Conservation (phyloP, 1,140 invertebrate genomes). For the Papilio polyxenes region DNA sequence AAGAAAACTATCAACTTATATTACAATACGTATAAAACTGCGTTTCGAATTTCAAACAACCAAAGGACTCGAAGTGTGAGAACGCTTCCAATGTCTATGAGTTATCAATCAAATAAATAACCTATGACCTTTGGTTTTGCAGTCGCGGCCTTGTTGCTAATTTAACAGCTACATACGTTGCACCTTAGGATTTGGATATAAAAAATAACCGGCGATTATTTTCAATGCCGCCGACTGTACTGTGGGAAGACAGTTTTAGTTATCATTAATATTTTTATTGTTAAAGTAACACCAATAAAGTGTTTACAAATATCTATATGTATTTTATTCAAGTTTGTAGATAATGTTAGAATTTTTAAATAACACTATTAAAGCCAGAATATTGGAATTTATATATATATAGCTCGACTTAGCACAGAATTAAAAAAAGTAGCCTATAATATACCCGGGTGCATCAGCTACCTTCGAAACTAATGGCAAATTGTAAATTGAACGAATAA, state of each 20-base stretch:
- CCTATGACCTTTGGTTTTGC: constrained; percentile 27
- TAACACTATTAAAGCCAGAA: too few relatives aligned
- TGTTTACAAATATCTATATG: not conserved
- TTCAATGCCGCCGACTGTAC: constrained; percentile 14
- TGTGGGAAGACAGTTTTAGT: constrained; percentile 10
- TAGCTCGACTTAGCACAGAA: too few relatives aligned
- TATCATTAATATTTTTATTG: constrained; percentile 13
- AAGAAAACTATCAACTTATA: not conserved
- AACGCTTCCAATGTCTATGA: not conserved
- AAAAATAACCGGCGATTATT: constrained; percentile 30
- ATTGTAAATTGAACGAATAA: too few relatives aligned
- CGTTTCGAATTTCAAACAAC: constrained; percentile 20
- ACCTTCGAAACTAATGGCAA: too few relatives aligned
- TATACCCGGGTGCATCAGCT: too few relatives aligned
- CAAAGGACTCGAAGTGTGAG: constrained; percentile 26
- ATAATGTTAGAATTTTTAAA: too few relatives aligned
- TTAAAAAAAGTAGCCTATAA: too few relatives aligned
- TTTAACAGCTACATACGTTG: constrained; percentile 25
- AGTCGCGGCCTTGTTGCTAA: constrained; percentile 14
- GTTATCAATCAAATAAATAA: constrained; percentile 33
- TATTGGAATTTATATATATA: not conserved
- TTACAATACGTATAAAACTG: constrained; percentile 14
- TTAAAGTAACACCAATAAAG: not conserved
- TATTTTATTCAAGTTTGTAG: not conserved
- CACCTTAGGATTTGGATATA: constrained; percentile 27